A percentile compares a stretch with the other conserved stretches of the same genome.
Evolutionary conservation across 2,797 vertebrate species (phyloP).

Genomic region (Coranthus polyacanthus): DNA sequence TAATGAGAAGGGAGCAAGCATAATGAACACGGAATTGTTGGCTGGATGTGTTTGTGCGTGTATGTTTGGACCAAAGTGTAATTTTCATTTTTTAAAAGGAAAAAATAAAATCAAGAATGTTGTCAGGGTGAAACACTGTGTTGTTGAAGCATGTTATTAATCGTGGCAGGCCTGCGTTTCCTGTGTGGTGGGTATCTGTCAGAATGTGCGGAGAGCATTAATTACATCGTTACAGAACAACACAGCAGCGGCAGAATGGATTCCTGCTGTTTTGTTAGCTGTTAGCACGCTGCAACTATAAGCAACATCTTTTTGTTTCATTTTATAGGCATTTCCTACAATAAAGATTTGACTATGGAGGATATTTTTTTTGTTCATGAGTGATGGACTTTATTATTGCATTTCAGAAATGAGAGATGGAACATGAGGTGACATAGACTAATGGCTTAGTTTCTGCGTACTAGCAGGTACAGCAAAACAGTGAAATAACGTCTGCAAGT

Average conservation of each 20-base stretch:
- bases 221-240: slow-evolving; percentile 49
- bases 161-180: slow-evolving; percentile 39
- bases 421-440: slow-evolving; percentile 77
- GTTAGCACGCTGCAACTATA: slow-evolving; percentile 18
- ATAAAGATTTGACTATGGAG: slow-evolving; percentile 26
- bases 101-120: slow-evolving; percentile 33
- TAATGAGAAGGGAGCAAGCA: slow-evolving; percentile 59
- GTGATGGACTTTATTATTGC: slow-evolving; percentile 65
- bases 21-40: slow-evolving; percentile 22
- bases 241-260: slow-evolving; percentile 20
- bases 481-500: slow-evolving; percentile 69
- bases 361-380: slow-evolving; percentile 9
- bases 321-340: slow-evolving; percentile 11
- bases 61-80: slow-evolving; percentile 11
- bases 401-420: slow-evolving; percentile 73
- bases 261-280: slow-evolving; percentile 19
- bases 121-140: slow-evolving; percentile 43
- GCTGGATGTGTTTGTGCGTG: slow-evolving; percentile 1
- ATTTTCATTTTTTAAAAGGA: slow-evolving; percentile 23
- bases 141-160: slow-evolving; percentile 57
- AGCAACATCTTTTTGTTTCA: slow-evolving; percentile 22
- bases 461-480: slow-evolving; percentile 81
- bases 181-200: slow-evolving; percentile 43
- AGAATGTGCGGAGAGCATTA: slow-evolving; percentile 38
- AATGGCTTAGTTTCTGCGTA: slow-evolving; percentile 75